Evolutionary conservation across 2,797 vertebrate species (phyloP).

Genomic region (Crax fasciolata): DNA sequence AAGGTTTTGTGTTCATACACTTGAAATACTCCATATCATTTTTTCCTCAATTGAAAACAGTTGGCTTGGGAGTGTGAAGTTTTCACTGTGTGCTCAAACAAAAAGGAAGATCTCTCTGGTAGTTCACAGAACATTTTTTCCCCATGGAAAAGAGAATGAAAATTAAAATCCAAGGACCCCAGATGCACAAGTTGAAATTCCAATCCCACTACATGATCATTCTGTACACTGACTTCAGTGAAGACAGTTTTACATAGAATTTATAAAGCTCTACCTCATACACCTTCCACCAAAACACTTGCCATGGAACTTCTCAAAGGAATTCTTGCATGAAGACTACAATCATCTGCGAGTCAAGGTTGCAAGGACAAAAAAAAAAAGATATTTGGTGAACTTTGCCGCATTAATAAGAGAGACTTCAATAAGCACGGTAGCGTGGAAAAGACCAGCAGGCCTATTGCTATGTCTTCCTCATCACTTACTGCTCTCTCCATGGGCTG

Average conservation of each 20-base stretch:
- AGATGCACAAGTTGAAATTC: neutral
- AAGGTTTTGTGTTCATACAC: neutral
- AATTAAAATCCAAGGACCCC: neutral
- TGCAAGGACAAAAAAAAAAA: slow-evolving; percentile 7
- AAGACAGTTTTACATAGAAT: neutral
- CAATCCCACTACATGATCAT: neutral
- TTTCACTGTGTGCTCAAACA: neutral
- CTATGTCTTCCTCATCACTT: neutral
- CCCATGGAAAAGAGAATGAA: neutral
- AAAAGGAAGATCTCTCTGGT: neutral
- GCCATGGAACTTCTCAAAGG: neutral
- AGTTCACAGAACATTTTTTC: neutral
- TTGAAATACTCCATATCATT: neutral
- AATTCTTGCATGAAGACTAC: neutral
- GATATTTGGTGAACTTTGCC: neutral
- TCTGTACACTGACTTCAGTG: neutral
- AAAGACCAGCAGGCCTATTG: neutral
- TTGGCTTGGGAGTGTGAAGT: neutral
- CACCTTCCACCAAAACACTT: neutral
- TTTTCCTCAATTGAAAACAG: neutral
- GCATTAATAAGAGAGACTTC: neutral
- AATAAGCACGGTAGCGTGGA: neutral
- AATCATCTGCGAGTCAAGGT: neutral
- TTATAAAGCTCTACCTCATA: neutral
- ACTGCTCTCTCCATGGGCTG: neutral